phyloP scores from a whole-genome alignment of 1,140 invertebrate genomes.

The Papilio polytes region DNA sequence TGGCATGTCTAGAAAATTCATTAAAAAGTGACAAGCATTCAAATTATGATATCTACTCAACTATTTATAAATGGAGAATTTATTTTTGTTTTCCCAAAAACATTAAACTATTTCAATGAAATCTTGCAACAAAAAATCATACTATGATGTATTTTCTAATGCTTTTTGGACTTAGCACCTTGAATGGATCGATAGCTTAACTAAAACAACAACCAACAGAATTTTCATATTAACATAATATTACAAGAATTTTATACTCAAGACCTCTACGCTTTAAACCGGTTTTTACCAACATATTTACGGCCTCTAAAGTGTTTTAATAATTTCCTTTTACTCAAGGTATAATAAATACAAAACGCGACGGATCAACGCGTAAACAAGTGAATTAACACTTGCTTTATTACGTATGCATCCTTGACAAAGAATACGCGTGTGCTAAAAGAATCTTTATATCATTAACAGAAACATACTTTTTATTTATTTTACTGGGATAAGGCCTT shows the following conservation, averaged over 20 bases:
- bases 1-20: not conserved
- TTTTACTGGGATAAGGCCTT: too few relatives aligned
- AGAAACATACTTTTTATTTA: too few relatives aligned
- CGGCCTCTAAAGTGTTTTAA: conserved; percentile 8
- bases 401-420: not conserved
- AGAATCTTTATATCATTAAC: not conserved
- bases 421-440: not conserved
- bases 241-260: not conserved
- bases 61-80: too few relatives aligned
- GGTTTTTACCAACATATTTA: conserved; percentile 6
- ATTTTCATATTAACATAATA: not conserved
- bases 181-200: not conserved
- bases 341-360: not conserved
- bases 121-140: not conserved
- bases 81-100: too few relatives aligned
- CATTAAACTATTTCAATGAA: too few relatives aligned
- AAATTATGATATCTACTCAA: not conserved
- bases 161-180: not conserved
- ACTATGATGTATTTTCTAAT: not conserved
- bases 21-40: not conserved
- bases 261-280: not conserved
- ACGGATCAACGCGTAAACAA: not conserved
- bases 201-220: not conserved
- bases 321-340: not conserved
- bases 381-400: not conserved